Evolutionary conservation across 2,888 invertebrate species (phyloP), one percentile per base, ranked within the genome.

Genomic region (Syrista parreyssii): DNA sequence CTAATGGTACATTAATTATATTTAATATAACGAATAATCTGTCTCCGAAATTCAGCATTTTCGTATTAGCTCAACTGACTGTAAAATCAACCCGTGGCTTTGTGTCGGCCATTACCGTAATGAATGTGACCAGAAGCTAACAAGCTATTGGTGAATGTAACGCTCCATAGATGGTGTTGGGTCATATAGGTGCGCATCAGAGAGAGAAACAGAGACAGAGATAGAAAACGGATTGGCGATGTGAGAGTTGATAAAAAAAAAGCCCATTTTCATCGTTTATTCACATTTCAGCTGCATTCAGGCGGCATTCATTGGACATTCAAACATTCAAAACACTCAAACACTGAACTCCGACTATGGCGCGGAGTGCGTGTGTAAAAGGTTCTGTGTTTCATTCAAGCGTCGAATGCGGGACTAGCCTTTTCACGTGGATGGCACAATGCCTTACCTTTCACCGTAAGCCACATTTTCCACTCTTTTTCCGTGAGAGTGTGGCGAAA

Each of bases 61-160:
- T 55, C 55, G 23, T 55, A 23, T 23, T 55, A 55, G 23, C 55
- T 23, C 23, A 23, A 55, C 23, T 23, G 6, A 55, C 55, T 23
- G 55, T 15, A 55, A 55, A 55, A 55, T 55, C 55, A 55, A 9
- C 55, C 9, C 55, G 55, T 1, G 82, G 79, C 81, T 83, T 80
- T 76, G 71, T 80, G 82, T 82, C 81, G 79, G 83, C 84, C 86
- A 86, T 88, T 88, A 88, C 83, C 82, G 79, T 88, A 88, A 88
- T 88, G 86, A 87, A 86, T 82, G 79, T 72, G 35, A 31, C 34
- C 33, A 55, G 23, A 55, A 55, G 55, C 55, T 55, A 23, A 15
- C 55, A 23, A 55, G 23, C 55, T 23, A 23, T 23, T 55, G 55
- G 55, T 15, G 55, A 23, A 55, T 2, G 23, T 55, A 55, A 55